Evolutionary conservation across 2,113 vertebrate species (phyloP), one percentile per base, ranked within the genome.

Genomic region (Zapornia atra): DNA sequence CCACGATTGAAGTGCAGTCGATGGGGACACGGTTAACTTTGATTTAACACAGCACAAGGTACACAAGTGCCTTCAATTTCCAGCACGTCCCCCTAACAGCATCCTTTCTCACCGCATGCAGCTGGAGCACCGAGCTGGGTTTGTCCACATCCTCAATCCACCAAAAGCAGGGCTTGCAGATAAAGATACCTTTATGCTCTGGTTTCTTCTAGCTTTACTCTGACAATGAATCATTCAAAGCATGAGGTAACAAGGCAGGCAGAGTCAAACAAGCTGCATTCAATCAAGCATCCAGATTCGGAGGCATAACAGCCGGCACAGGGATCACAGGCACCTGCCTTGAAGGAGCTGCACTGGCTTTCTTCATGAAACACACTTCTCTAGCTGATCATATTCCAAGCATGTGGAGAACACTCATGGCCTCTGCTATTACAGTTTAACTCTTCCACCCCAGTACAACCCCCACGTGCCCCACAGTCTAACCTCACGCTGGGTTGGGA

Each of bases 101-200:
- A 44, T 56, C 46, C 46, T 34, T 5, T 0, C 53, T 61, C 6
- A 0, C 34, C 2, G 2, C 5, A 2, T 25, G 31, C 0, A 0
- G 40, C 78, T 9, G 42, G 26, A 42, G 51, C 28, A 1, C 0
- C 0, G 46, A 68, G 46, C 70, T 11, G 9, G 10, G 36, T 36
- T 19, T 36, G 19, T 28, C 15, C 1, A 4, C 38, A 54, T 54
- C 40, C 2, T 0, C 4, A 28, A 34, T 12, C 59, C 29, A 4
- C 4, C 0, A 2, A 36, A 66, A 82, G 64, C 83, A 73, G 82
- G 38, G 59, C 24, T 79, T 46, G 80, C 54, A 59, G 75, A 92
- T 57, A 79, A 86, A 94, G 63, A 38, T 18, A 68, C 60, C 31
- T 86, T 85, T 76, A 5, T 92, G n/a, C 42, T 94, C 70, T 4